These are phyloP conservation scores for Thelaira solivaga DNA, from an alignment of 2,888 invertebrate species.

Conservation along the genomic window DNA sequence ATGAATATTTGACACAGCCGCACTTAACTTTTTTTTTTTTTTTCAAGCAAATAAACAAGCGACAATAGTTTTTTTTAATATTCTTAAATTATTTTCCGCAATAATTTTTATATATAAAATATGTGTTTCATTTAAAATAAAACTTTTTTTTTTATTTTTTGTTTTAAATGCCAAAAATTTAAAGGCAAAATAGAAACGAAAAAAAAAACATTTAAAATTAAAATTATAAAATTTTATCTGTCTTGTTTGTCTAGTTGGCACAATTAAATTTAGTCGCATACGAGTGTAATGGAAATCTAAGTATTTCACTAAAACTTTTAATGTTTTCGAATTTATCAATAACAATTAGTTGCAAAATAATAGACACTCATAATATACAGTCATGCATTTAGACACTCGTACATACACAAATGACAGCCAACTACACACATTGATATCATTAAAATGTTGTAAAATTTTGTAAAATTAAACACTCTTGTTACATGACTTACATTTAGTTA, in stretches of 20 bases:
- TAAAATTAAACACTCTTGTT: conserved; percentile 48
- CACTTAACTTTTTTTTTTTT: too few species aligned
- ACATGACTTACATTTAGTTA: conserved; percentile 59
- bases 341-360: conserved; percentile 49
- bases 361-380: too few species aligned
- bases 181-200: not conserved
- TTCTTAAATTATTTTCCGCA: too few species aligned
- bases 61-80: too few species aligned
- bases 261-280: conserved; percentile 1
- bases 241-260: not conserved
- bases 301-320: conserved; percentile 2
- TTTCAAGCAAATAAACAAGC: too few species aligned
- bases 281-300: not conserved
- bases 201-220: not conserved
- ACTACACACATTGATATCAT: conserved; percentile 42
- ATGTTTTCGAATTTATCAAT: conserved; percentile 45
- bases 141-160: too few species aligned
- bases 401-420: not conserved
- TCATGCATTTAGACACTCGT: too few species aligned
- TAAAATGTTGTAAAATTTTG: conserved; percentile 56
- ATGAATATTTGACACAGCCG: too few species aligned
- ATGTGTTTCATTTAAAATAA: too few species aligned
- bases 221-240: not conserved
- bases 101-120: too few species aligned
- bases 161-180: too few species aligned